Evolutionary conservation across 2,888 invertebrate genomes (phyloP), one percentile per base, ranked within the genome.

Genomic region (Sphinx pinastri): DNA sequence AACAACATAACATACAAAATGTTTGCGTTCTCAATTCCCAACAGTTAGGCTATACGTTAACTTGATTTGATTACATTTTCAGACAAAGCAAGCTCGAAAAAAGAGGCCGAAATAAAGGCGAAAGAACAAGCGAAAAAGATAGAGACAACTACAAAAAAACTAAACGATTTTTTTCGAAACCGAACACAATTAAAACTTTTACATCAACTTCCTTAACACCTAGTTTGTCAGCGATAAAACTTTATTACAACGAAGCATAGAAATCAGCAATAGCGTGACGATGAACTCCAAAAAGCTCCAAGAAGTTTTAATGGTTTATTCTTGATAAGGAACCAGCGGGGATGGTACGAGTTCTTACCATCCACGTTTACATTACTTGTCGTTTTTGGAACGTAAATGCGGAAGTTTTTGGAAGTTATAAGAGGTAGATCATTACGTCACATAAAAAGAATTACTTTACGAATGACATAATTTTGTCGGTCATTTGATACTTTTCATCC

Each of bases 271-370:
- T 63, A 13, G 49, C 63, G 49, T 49, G 63, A 19, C 47, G 49
- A 31, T 12, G 19, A 63, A 13, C 60, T 19, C 47, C 16, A 6
- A 47, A 19, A n/a, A 47, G 16, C 47, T 45, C 16, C 12, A 19
- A 47, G 5, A 60, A 60, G n/a, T 60, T 60, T 47, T 60, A 60
- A 45, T 60, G 45, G 13, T 49, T 63, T 13, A 11, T 13, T 58
- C 31, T 14, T 58, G 58, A 13, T 63, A 47, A 19, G 63, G 16
- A 13, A 19, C 13, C n/a, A 49, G 63, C 19, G 19, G 49, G 19
- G 49, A 19, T 13, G 49, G 63, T 63, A 63, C 19, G 49, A 49
- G 12, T 49, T 19, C 19, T 19, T 13, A 49, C 47, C 16, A 19
- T 63, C 0, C 5, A 38, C 7, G 2, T 14, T 12, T 14, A 14